A percentile compares a stretch with the other conserved stretches of the same genome.
These are phyloP conservation scores for Halictus ligatus DNA, from an alignment of 2,888 invertebrate species.

Conservation along the genomic window DNA sequence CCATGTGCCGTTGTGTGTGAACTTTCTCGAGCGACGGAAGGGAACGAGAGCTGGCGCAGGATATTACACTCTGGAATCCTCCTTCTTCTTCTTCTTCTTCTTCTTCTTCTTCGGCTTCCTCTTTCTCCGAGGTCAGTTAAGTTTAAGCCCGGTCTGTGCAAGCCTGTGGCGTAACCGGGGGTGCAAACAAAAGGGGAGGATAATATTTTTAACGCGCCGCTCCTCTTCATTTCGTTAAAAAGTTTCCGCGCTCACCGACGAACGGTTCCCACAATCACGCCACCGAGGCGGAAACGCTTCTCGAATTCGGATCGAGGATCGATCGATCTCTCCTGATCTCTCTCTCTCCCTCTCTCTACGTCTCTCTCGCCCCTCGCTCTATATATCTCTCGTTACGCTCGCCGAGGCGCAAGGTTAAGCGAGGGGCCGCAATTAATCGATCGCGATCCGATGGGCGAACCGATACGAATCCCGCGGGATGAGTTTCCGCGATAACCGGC, in stretches of 20 bases:
- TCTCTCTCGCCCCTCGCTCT: background rate
- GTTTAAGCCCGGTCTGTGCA: background rate
- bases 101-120: background rate
- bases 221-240: background rate
- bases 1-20: background rate
- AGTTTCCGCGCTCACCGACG: background rate
- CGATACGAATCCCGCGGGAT: constrained; percentile 36
- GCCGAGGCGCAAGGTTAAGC: constrained; percentile 21
- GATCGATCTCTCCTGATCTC: background rate
- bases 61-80: constrained; percentile 15
- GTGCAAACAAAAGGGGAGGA: background rate
- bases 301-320: background rate
- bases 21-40: background rate
- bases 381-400: background rate
- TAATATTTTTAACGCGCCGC: background rate
- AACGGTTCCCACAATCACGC: background rate
- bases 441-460: constrained; percentile 21
- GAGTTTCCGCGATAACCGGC: constrained; percentile 23
- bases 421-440: constrained; percentile 24
- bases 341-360: background rate
- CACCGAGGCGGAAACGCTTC: background rate
- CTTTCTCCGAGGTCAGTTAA: background rate
- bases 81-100: background rate
- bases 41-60: background rate
- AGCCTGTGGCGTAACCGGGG: background rate